Conservation (phyloP, 2,888 invertebrate genomes). For the Agrotis puta region DNA sequence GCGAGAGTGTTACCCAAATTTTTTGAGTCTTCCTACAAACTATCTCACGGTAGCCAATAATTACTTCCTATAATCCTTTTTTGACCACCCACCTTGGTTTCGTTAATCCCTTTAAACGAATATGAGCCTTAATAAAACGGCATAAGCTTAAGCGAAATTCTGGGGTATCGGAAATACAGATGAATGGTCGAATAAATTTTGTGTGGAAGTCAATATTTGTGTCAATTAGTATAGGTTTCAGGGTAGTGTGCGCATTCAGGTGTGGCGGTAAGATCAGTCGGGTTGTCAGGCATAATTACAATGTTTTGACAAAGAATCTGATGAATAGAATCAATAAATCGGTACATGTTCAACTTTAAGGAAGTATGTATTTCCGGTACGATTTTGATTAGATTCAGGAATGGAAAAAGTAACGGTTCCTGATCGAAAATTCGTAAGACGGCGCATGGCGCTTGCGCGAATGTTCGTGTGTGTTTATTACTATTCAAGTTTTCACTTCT, state of each 20-base stretch:
- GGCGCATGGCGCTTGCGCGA: too few relatives aligned
- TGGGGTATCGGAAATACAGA: slow-evolving; percentile 49
- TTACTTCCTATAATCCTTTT: slow-evolving; percentile 62
- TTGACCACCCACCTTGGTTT: slow-evolving; percentile 61
- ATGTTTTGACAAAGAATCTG: slow-evolving; percentile 48
- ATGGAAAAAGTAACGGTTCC: slow-evolving; percentile 10
- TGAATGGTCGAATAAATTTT: slow-evolving; percentile 60
- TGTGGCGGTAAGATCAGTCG: slow-evolving; percentile 45
- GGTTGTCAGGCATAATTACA: slow-evolving; percentile 31
- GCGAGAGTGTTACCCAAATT: slow-evolving; percentile 39
- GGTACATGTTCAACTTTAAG: slow-evolving; percentile 20
- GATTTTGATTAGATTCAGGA: slow-evolving; percentile 32
- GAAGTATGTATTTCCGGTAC: slow-evolving; percentile 55
- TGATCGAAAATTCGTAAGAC: too few relatives aligned
- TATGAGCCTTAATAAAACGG: slow-evolving; percentile 22
- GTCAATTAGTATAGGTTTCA: slow-evolving; percentile 66
- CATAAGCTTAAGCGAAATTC: slow-evolving; percentile 10
- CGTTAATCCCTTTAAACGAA: slow-evolving; percentile 41
- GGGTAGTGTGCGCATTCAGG: slow-evolving; percentile 16
- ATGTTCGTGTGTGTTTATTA: too few relatives aligned
- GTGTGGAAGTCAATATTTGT: slow-evolving; percentile 74
- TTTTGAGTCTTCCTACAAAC: slow-evolving; percentile 32
- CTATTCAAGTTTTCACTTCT: too few relatives aligned
- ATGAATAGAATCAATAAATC: slow-evolving; percentile 7
- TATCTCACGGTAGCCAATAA: slow-evolving; percentile 63